Evolutionary conservation across 2,113 vertebrate species (phyloP), one percentile per base, ranked within the genome.

Genomic region (Dolichallabes microphthalmus): DNA sequence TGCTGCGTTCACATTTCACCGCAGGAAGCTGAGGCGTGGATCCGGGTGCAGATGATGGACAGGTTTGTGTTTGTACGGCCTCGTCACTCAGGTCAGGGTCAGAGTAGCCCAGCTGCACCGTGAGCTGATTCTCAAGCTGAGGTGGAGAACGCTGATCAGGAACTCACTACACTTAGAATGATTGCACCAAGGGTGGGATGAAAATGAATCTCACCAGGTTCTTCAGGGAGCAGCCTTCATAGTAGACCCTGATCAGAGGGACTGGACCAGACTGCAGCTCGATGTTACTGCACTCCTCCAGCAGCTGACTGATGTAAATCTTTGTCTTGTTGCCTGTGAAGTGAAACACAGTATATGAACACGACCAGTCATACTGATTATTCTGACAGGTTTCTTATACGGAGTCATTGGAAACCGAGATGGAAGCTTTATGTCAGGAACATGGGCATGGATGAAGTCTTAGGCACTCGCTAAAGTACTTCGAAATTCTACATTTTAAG

Each of bases 181-280:
- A 20, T 35, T 22, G 3, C 0, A 80, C 22, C 78, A 64, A n/a
- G 17, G 11, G 39, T 8, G 4, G 58, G 19, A 57, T 30, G 22
- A n/a, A 83, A 45, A 12, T 15, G 50, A 85, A 30, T 68, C 76
- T 80, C 53, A 85, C 83, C 83, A 63, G 68, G 50, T 77, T 64
- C 1, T 45, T 2, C 52, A 85, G 39, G 63, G 14, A 60, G 32
- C 83, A 85, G 8, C 32, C 76, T 60, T 69, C 4, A 27, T 58
- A 50, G 61, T 79, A 79, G 52, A 85, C 60, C 55, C 63, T 85
- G 74, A 85, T 27, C 30, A 69, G 52, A 39, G 76, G 71, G 4
- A 22, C 13, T 6, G 8, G 45, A 45, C 45, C 45, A 19, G 60
- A 25, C 27, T 79, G 30, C 32, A 85, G 17, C 63, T 69, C 52